phyloP scores from a whole-genome alignment of 2,888 invertebrate genomes.

The Seladonia tumulorum region DNA sequence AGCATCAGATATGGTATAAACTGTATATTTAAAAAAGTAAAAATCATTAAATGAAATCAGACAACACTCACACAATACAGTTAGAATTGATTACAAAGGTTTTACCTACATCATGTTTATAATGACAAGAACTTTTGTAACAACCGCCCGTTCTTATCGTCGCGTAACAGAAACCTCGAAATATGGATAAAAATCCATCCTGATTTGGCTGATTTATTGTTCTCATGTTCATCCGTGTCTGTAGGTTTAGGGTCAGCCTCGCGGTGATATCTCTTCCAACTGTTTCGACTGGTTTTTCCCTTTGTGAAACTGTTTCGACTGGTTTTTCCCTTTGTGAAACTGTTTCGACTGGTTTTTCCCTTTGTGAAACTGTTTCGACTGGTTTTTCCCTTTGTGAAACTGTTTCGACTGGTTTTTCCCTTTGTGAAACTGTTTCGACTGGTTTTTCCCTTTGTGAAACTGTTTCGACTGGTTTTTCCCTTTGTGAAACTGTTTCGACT shows the following conservation, averaged over 20 bases:
- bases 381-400: too few relatives aligned
- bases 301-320: background rate
- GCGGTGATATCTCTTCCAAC: rapidly evolving
- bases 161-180: conserved; percentile 19
- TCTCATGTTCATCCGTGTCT: too few relatives aligned
- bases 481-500: background rate
- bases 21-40: conserved; percentile 22
- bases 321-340: background rate
- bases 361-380: too few relatives aligned
- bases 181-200: rapidly evolving
- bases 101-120: conserved; percentile 53
- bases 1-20: background rate
- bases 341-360: too few relatives aligned
- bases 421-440: background rate
- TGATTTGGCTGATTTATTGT: rapidly evolving
- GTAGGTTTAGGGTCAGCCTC: background rate
- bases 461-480: too few relatives aligned
- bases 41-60: background rate
- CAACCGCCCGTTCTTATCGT: background rate
- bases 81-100: background rate
- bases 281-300: background rate
- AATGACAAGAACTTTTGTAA: background rate
- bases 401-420: too few relatives aligned
- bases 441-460: background rate
- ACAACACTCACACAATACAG: background rate